Conservation (phyloP, 2,797 vertebrate genomes). For the Siniperca scherzeri region DNA sequence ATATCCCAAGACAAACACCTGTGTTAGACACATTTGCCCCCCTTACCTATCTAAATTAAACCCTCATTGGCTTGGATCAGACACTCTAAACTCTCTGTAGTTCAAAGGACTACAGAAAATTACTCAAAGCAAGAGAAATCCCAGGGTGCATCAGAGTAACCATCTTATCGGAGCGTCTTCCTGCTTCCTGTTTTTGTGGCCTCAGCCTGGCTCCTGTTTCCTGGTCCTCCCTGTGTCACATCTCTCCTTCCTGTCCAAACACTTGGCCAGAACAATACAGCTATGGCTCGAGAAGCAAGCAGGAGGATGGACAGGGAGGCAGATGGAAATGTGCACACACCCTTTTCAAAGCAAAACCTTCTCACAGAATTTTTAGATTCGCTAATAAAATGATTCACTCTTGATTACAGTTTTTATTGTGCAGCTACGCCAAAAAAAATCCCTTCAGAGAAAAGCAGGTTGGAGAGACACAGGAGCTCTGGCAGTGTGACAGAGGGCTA, state of each 20-base stretch:
- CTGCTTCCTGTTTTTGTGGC: slow-evolving; percentile 85
- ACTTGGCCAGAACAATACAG: slow-evolving; percentile 77
- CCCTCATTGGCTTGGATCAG: slow-evolving; percentile 10
- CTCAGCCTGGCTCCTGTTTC: slow-evolving; percentile 74
- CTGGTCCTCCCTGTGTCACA: slow-evolving; percentile 79
- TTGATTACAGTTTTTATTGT: slow-evolving; percentile 23
- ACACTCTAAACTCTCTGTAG: slow-evolving; percentile 30
- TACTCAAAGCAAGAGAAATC: slow-evolving; percentile 53
- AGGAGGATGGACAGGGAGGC: slow-evolving; percentile 31
- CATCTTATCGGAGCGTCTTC: slow-evolving; percentile 81
- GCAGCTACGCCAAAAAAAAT: slow-evolving; percentile 10
- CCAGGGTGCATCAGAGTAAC: slow-evolving; percentile 64
- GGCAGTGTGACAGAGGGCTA: slow-evolving; percentile 54
- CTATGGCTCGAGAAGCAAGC: slow-evolving; percentile 42
- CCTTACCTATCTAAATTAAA: slow-evolving; percentile 12
- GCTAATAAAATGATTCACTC: neutral
- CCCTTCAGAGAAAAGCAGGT: slow-evolving; percentile 48
- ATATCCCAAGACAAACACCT: neutral
- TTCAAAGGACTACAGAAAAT: slow-evolving; percentile 56
- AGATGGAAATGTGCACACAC: slow-evolving; percentile 32
- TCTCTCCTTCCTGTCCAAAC: slow-evolving; percentile 82
- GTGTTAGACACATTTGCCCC: neutral
- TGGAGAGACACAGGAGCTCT: slow-evolving; percentile 55
- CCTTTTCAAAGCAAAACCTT: slow-evolving; percentile 12
- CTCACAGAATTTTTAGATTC: slow-evolving; percentile 23